Base-by-base conservation (phyloP, 2,113 vertebrate genomes). In the Syngnathus scovelli region DNA sequence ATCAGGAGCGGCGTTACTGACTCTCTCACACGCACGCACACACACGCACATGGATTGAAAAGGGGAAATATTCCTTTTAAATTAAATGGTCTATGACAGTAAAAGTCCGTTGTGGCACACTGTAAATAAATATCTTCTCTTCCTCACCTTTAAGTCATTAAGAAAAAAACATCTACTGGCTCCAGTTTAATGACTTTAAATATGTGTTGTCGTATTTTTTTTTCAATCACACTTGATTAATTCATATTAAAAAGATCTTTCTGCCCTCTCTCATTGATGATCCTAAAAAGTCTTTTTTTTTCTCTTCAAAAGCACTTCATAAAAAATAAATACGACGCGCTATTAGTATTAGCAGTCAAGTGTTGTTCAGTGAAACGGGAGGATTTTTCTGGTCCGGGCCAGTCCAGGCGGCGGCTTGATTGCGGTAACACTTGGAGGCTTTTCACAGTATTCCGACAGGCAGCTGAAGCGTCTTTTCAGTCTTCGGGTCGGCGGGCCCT, bases 181-280 rank as follows among this genome's bases (percentile, higher is more conserved):
- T 99, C 95, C 96, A 98, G 97, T 99, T 98, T 95, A 94, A 94
- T 93, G 91, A 93, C 67, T 95, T 99, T 97, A 98, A 98, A 98
- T 98, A 97, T 79, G 33, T 68, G 74, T 79, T 80, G 55, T 33
- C 71, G 90, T 73, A 64, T 77, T 69, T 77, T 64, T 41, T 15
- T 62, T 62, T 15, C n/a, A 37, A 65, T 91, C 90, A 93, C 83
- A 92, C 91, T 92, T 92, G 92, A 91, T 87, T 91, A 93, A 90
- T 90, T 93, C 77, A 87, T 90, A 93, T 92, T 93, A 95, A 95
- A 94, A 94, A 61, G 90, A 92, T 92, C 88, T 90, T 87, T 89
- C 70, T 78, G 70, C 76, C 74, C 74, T 71, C 75, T 78, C 71
- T 79, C 74, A 72, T 83, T 64, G 67, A 76, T 51, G 74, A 91